These are phyloP conservation scores for Trichoplusia ni DNA, from an alignment of 1,140 invertebrate genomes.

Conservation along the genomic window DNA sequence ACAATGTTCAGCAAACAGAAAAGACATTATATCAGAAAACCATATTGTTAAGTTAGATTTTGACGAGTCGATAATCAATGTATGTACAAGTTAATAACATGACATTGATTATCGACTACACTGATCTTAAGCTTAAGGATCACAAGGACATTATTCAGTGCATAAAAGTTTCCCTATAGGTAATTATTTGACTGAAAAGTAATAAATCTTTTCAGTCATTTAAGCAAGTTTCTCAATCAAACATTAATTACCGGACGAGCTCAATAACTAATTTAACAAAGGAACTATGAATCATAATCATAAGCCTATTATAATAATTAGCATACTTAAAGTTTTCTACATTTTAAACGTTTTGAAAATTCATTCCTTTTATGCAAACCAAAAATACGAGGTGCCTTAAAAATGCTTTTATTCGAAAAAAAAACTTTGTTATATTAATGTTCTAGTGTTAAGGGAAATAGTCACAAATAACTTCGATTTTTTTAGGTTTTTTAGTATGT, in stretches of 20 bases:
- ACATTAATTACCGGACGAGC: background rate
- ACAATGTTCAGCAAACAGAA: too few species aligned
- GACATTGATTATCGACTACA: too few species aligned
- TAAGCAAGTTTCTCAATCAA: too few species aligned
- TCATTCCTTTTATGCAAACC: conserved; percentile 53
- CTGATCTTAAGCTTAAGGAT: too few species aligned
- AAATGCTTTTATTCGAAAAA: conserved; percentile 25
- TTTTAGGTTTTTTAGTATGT: conserved; percentile 19
- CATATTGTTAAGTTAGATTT: too few species aligned
- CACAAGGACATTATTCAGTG: too few species aligned
- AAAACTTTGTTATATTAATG: conserved; percentile 26
- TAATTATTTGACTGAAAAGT: too few species aligned
- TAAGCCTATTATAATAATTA: conserved; percentile 19
- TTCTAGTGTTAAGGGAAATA: conserved; percentile 33
- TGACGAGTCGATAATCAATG: too few species aligned
- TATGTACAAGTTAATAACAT: too few species aligned
- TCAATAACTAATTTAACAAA: background rate
- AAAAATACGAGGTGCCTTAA: conserved; percentile 71
- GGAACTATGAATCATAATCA: conserved; percentile 16
- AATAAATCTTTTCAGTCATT: too few species aligned
- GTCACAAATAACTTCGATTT: conserved; percentile 29
- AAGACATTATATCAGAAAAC: too few species aligned
- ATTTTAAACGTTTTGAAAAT: conserved; percentile 34
- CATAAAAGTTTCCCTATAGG: too few species aligned
- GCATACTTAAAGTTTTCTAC: conserved; percentile 16